Evolutionary conservation across 2,113 vertebrate species (phyloP).

Genomic region (Oreochromis spilurus): DNA sequence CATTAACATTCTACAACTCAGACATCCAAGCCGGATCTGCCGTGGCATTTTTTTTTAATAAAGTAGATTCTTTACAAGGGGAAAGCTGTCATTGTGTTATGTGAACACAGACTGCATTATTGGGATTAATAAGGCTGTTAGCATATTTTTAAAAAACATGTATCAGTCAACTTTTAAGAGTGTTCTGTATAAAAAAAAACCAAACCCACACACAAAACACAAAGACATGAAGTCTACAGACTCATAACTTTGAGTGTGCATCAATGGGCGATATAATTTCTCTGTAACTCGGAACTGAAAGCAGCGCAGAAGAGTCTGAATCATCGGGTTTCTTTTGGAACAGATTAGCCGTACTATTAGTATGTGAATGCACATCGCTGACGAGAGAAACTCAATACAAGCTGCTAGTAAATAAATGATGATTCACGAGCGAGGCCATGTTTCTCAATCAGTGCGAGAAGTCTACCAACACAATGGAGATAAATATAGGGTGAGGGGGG

Average conservation of each 20-base stretch:
- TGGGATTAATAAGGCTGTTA: slow-evolving; percentile 31
- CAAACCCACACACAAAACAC: neutral
- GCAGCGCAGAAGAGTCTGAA: slow-evolving; percentile 1
- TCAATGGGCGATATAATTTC: neutral
- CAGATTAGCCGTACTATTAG: slow-evolving; percentile 27
- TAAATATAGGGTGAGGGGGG: slow-evolving; percentile 46
- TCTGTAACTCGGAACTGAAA: neutral
- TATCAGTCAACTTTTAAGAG: neutral
- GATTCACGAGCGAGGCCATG: slow-evolving; percentile 57
- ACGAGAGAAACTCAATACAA: slow-evolving; percentile 38
- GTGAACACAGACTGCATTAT: slow-evolving; percentile 14
- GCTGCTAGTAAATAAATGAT: slow-evolving; percentile 64
- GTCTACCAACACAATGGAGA: slow-evolving; percentile 66
- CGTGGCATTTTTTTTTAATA: neutral
- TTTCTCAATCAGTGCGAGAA: slow-evolving; percentile 68
- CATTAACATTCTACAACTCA: neutral
- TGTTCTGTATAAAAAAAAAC: neutral
- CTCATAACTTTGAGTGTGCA: neutral
- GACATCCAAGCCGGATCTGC: neutral
- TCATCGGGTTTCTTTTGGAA: slow-evolving; percentile 31
- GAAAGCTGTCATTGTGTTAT: neutral
- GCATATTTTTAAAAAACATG: slow-evolving; percentile 8
- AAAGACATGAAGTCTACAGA: neutral
- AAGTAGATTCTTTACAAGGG: neutral
- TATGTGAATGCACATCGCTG: slow-evolving; percentile 24